phyloP scores from a whole-genome alignment of 2,113 vertebrate species.

The Apus apus region DNA sequence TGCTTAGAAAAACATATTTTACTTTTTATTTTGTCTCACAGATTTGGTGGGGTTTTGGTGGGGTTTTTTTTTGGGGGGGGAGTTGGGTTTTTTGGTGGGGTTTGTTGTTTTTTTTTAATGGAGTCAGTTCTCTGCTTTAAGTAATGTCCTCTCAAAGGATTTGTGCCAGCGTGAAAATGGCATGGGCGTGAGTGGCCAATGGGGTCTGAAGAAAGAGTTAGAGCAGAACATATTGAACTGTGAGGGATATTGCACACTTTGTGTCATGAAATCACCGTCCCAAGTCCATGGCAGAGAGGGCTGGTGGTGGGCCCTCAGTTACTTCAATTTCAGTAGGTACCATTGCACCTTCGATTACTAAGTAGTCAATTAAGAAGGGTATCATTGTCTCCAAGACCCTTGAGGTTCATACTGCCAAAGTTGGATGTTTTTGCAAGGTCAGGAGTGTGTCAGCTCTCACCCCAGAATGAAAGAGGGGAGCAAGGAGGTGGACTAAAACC shows the following conservation, averaged over 20 bases:
- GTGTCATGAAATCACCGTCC: background rate
- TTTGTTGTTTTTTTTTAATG: background rate
- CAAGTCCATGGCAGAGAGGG: background rate
- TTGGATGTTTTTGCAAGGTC: background rate
- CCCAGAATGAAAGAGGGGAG: background rate
- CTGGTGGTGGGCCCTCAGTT: background rate
- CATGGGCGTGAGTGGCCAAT: background rate
- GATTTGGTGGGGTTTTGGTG: background rate
- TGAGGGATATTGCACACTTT: background rate
- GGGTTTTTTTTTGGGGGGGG: no score
- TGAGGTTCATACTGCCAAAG: background rate
- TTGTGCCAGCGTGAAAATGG: background rate
- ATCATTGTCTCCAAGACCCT: background rate
- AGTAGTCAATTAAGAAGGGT: background rate
- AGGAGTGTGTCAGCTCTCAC: background rate
- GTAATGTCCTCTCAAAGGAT: background rate
- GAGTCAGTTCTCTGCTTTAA: background rate
- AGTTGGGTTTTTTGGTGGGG: background rate
- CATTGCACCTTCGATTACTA: background rate
- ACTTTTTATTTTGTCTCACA: background rate
- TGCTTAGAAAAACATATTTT: slow-evolving; percentile 34
- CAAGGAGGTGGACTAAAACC: background rate
- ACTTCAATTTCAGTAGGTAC: background rate
- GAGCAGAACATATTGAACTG: background rate
- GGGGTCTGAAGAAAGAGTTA: background rate